Percentiles rank a stretch among this genome's conserved stretches.
These are phyloP conservation scores for Cremastobaeus sp. DNA, from an alignment of 2,888 invertebrate species.

Conservation along the genomic window DNA sequence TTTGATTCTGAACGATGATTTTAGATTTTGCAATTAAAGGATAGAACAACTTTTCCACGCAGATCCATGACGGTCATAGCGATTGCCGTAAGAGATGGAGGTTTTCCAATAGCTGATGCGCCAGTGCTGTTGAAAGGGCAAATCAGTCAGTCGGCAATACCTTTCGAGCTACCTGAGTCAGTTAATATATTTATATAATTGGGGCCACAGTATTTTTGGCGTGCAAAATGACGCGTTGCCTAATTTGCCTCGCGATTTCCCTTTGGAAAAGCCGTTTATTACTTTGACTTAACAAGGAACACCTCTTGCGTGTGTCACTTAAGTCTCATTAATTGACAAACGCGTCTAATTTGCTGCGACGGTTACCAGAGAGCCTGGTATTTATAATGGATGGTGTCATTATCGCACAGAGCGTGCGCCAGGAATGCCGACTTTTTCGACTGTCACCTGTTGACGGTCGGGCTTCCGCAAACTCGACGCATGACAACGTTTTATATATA, in stretches of 20 bases:
- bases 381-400: neutral
- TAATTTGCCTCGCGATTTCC: constrained; percentile 48
- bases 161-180: constrained; percentile 68
- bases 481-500: constrained; percentile 65
- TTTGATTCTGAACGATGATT: too few species aligned
- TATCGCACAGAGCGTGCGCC: neutral
- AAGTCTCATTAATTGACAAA: neutral
- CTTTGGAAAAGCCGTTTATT: constrained; percentile 14
- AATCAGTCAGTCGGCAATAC: constrained; percentile 66
- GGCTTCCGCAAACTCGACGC: constrained; percentile 49
- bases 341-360: neutral
- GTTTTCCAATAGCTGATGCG: too few species aligned
- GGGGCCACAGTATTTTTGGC: constrained; percentile 68
- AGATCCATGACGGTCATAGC: too few species aligned
- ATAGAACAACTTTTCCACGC: too few species aligned
- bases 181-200: constrained; percentile 73
- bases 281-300: neutral
- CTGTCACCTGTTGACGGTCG: constrained; percentile 67
- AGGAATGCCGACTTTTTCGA: constrained; percentile 23
- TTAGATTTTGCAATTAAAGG: too few species aligned
- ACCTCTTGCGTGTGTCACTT: too few species aligned
- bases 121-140: too few species aligned
- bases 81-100: too few species aligned
- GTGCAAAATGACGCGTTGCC: constrained; percentile 35
- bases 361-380: neutral